Conservation (phyloP, 2,797 vertebrate species). For the Thalassophryne amazonica region DNA sequence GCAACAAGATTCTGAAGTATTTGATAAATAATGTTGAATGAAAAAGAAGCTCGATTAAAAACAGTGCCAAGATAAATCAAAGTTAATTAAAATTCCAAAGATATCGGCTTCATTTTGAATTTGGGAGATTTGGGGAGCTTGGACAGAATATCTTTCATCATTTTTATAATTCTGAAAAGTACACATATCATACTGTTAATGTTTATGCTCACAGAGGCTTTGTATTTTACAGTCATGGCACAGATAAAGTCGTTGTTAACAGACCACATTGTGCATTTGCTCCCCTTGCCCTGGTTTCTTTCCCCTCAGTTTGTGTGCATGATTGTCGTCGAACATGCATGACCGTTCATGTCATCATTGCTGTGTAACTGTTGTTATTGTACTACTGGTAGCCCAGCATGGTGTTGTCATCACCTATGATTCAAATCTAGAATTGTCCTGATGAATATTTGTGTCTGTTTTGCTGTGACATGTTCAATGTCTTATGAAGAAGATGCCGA, state of each 20-base stretch:
- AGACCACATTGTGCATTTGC: slow-evolving; percentile 36
- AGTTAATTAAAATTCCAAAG: slow-evolving; percentile 38
- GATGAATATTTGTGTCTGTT: slow-evolving; percentile 39
- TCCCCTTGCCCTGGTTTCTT: slow-evolving; percentile 40
- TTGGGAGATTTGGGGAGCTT: slow-evolving; percentile 38
- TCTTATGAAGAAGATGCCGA: slow-evolving; percentile 45
- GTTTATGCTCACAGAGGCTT: slow-evolving; percentile 27
- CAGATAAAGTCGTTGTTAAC: slow-evolving; percentile 30
- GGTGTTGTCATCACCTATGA: slow-evolving; percentile 54
- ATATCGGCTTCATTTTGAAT: slow-evolving; percentile 34
- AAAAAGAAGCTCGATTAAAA: slow-evolving; percentile 23
- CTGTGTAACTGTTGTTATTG: slow-evolving; percentile 37
- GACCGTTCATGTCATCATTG: slow-evolving; percentile 41
- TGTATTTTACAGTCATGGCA: slow-evolving; percentile 15
- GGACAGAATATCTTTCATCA: slow-evolving; percentile 19
- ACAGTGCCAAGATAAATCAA: slow-evolving; percentile 35
- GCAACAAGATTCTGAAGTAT: slow-evolving; percentile 1
- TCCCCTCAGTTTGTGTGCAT: slow-evolving; percentile 50
- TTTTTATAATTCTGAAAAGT: slow-evolving; percentile 8
- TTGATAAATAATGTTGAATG: slow-evolving; percentile 30
- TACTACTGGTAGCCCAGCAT: slow-evolving; percentile 41
- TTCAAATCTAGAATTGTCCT: slow-evolving; percentile 29
- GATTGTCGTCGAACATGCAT: slow-evolving; percentile 60
- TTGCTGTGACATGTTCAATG: slow-evolving; percentile 49
- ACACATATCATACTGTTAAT: slow-evolving; percentile 43